Evolutionary conservation across 2,113 vertebrate genomes (phyloP), one percentile per base, ranked within the genome.

Genomic region (Salvator merianae): DNA sequence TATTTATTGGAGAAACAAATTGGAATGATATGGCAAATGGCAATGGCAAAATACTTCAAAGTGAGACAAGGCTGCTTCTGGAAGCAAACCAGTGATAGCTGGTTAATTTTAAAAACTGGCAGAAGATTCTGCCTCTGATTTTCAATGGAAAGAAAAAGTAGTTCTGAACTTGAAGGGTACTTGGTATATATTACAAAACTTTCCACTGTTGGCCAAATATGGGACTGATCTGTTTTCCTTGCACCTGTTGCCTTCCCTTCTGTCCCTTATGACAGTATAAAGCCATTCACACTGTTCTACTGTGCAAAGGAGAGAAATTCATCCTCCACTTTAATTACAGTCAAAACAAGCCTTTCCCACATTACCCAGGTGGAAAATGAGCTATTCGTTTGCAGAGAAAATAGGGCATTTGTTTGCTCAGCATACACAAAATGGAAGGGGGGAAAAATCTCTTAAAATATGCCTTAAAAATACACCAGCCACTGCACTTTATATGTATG

Each of bases 141-240:
- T 22, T 20, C 62, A n/a, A 74, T 53, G 22, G 55, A 43, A n/a
- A 71, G 30, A 59, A n/a, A 84, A 71, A 79, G 16, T 18, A 62
- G 47, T n/a, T 71, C 55, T 28, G 40, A 28, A 47, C n/a, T 77
- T 84, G 77, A 32, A 70, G 20, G 65, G n/a, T 32, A 62, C 34
- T 36, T 38, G 47, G 50, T n/a, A 47, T 34, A 6, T 47, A 28
- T 66, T 30, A 53, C 66, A 53, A 32, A 16, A 20, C 22, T 5
- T 40, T 72, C 69, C 47, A 32, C 3, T 38, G 0, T 4, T 28
- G 26, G 22, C 66, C 34, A 62, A 3, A 0, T 7, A 30, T 26
- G 22, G 2, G 1, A 71, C 34, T 5, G 5, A 73, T 0, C 0
- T 43, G 22, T 74, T 65, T 79, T 16, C 53, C 5, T 3, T 0